Conservation (phyloP, 2,888 invertebrate genomes). For the Cheiracanthium punctorium region DNA sequence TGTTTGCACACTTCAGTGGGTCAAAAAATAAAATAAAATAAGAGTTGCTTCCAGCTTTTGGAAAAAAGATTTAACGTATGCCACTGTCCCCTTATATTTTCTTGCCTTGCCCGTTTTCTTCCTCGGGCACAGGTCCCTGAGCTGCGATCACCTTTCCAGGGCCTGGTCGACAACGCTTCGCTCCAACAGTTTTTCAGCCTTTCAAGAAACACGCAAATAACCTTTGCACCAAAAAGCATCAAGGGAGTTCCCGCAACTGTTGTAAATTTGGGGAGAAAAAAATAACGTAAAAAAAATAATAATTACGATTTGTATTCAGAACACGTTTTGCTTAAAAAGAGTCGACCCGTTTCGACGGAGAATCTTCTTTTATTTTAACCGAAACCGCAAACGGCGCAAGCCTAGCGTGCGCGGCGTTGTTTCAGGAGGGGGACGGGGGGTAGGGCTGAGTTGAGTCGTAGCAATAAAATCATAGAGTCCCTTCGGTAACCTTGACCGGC, state of each 20-base stretch:
- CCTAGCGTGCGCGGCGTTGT: neutral
- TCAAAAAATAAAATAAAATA: too few relatives aligned
- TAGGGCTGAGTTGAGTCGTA: too few relatives aligned
- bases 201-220: neutral
- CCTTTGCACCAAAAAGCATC: neutral
- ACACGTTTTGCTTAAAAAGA: neutral
- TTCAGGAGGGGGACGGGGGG: neutral
- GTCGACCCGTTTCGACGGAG: neutral
- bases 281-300: too few relatives aligned
- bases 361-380: neutral
- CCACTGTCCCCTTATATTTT: too few relatives aligned
- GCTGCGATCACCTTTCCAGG: too few relatives aligned
- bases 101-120: too few relatives aligned
- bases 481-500: conserved; percentile 19
- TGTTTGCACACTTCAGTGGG: too few relatives aligned
- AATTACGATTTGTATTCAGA: neutral
- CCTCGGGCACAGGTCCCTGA: too few relatives aligned
- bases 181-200: neutral
- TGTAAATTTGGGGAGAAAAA: too few relatives aligned
- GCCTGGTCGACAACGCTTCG: neutral
- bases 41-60: too few relatives aligned
- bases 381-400: neutral
- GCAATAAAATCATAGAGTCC: conserved; percentile 1
- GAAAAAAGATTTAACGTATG: too few relatives aligned
- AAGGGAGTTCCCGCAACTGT: neutral